Base-by-base conservation (phyloP, 1,140 invertebrate genomes). In the Theocolax elegans region DNA sequence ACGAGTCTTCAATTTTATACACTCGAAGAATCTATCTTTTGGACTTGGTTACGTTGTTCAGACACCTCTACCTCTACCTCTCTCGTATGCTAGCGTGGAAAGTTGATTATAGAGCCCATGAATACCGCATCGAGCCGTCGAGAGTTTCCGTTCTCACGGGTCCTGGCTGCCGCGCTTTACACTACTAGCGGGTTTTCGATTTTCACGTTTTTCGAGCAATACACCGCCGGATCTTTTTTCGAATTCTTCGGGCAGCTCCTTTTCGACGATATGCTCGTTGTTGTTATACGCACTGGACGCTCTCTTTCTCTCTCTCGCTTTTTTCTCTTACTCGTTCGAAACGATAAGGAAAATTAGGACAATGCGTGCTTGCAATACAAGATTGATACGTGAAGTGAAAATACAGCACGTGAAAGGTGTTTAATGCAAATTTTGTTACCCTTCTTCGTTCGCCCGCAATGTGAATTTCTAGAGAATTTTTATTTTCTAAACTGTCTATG, bases 31-130 rank as follows among this genome's bases (percentile, higher is more conserved):
- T 54, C 27, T n/a, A 44, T 31, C 51, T 35, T 29, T 31, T 35
- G 42, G 3, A n/a, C 13, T 44, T 9, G 10, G 31, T 9, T n/a
- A 44, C n/a, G n/a, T n/a, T n/a, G n/a, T n/a, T n/a, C n/a, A n/a
- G n/a, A n/a, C n/a, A n/a, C n/a, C n/a, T n/a, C n/a, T n/a, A n/a
- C n/a, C n/a, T n/a, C n/a, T n/a, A n/a, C n/a, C n/a, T n/a, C 27
- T 54, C 9, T 25, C 51, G 54, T 25, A 9, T n/a, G n/a, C 54
- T 38, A 25, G 31, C 53, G 31, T 6, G 58, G 13, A 60, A 60
- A 60, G 58, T 60, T 60, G 38, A 60, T 60, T 60, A 46, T 44
- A 25, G 40, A 60, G 38, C 38, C 58, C 40, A 46, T 60, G 58
- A 60, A 60, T 60, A 58, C 35, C 54, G 35, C 54, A 42, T 38